Conservation (phyloP, 1,140 invertebrate species). For the Pteromalus puparum region DNA sequence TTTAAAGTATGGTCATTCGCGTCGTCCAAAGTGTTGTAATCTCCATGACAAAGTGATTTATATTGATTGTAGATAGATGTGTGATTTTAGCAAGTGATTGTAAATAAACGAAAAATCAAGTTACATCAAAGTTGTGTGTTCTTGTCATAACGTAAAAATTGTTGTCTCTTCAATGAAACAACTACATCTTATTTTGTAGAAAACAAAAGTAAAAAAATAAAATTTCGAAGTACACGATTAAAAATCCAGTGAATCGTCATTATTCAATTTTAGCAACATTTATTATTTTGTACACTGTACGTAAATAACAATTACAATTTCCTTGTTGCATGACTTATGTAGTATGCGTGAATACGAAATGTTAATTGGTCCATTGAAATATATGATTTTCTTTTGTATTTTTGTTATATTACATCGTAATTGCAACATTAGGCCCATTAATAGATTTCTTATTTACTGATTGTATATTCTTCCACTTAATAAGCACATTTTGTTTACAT, state of each 20-base stretch:
- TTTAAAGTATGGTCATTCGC: too few species aligned
- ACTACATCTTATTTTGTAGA: neutral
- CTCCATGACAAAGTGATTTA: neutral
- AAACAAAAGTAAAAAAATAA: neutral
- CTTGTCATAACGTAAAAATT: neutral
- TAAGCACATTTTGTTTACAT: slow-evolving; percentile 8
- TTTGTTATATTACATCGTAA: slow-evolving; percentile 31
- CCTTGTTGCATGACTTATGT: slow-evolving; percentile 26
- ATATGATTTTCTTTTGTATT: slow-evolving; percentile 9
- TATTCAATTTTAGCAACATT: slow-evolving; percentile 49
- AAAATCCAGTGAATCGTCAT: slow-evolving; percentile 7
- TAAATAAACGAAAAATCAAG: neutral
- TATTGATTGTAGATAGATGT: neutral
- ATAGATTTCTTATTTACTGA: neutral
- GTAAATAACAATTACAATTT: slow-evolving; percentile 49
- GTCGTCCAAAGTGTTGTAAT: neutral
- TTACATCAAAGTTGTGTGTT: neutral
- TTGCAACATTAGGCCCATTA: slow-evolving; percentile 28
- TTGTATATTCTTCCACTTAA: slow-evolving; percentile 25
- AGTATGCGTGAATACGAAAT: slow-evolving; percentile 42
- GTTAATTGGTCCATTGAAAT: slow-evolving; percentile 48
- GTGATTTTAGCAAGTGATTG: neutral
- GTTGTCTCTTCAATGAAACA: neutral
- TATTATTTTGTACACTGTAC: slow-evolving; percentile 47
- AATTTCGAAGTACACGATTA: neutral